Base-by-base conservation (phyloP, 2,797 vertebrate species). In the Acrossocheilus wenchowensis region DNA sequence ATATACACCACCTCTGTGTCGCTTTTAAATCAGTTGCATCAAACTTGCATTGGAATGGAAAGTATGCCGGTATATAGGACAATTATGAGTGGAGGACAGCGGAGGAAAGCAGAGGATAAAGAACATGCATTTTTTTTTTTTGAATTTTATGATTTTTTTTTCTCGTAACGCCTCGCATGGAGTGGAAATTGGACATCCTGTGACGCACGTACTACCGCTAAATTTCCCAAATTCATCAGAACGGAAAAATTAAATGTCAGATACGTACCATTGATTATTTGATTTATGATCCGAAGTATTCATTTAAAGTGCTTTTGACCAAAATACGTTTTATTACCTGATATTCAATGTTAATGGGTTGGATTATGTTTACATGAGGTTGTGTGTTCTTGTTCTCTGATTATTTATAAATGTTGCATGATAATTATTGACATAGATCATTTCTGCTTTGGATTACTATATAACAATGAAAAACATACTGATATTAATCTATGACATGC, bases 141-240 rank as follows among this genome's bases (percentile, higher is more conserved):
- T 75, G 45, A 52, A 50, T 7, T 43, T 75, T 78, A 17, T 78
- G 30, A 82, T 64, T 52, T 81, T 64, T 12, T 81, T 73, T 86
- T 36, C 10, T 48, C 10, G 7, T 36, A 36, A 89, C 82, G 54
- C 60, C 39, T 87, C 62, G 64, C 81, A 82, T 79, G 48, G 26
- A 80, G 74, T 82, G 90, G 87, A 90, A 91, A 90, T 80, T 84
- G 50, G 50, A 85, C 88, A 88, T 89, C 86, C 84, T 88, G 84
- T 91, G 90, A 89, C 88, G 82, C 87, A 89, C 68, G 23, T 39
- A 50, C 62, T 78, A 90, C 90, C 78, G 2, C 80, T 73, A 78
- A 87, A 81, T 83, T 83, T 89, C 64, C 84, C 81, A 81, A 85
- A 88, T 82, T 85, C 79, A 86, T 82, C 80, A 83, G 77, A 90